Evolutionary conservation across 2,888 invertebrate genomes (phyloP).

Genomic region (Leptopilina myrica): DNA sequence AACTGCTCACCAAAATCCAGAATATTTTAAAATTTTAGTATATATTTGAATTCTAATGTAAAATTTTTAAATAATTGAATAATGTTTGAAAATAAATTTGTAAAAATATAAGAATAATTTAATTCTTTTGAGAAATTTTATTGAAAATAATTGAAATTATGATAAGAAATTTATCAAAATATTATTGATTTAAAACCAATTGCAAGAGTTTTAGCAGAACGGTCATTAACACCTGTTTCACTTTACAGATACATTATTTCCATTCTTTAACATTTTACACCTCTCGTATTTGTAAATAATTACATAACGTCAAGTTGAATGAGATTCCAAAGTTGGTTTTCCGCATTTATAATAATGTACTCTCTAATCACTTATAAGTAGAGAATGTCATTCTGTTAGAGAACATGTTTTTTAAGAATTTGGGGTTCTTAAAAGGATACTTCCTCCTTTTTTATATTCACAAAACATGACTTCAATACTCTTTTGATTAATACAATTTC

Average conservation of each 20-base stretch:
- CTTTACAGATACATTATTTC: slow-evolving; percentile 2
- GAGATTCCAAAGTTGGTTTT: neutral
- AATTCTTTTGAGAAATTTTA: no score
- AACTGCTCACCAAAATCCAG: no score
- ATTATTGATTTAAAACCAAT: no score
- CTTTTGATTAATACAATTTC: neutral
- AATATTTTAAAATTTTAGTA: no score
- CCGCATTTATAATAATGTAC: slow-evolving; percentile 8
- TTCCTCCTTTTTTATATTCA: neutral
- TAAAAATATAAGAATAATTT: no score
- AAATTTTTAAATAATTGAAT: no score
- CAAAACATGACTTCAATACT: neutral
- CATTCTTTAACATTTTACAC: slow-evolving; percentile 16
- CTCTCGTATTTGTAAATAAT: slow-evolving; percentile 28
- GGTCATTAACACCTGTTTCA: slow-evolving; percentile 3
- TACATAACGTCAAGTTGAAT: slow-evolving; percentile 24
- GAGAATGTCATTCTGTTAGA: slow-evolving; percentile 27
- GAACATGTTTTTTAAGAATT: slow-evolving; percentile 32
- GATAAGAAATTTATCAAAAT: no score
- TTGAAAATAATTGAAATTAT: no score
- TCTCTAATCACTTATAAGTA: slow-evolving; percentile 10
- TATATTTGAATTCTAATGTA: no score
- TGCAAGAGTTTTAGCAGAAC: slow-evolving; percentile 18
- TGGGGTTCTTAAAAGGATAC: slow-evolving; percentile 17
- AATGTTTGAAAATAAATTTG: no score